Base-by-base conservation (phyloP, 2,888 invertebrate species). In the Drosophila diplacantha region DNA sequence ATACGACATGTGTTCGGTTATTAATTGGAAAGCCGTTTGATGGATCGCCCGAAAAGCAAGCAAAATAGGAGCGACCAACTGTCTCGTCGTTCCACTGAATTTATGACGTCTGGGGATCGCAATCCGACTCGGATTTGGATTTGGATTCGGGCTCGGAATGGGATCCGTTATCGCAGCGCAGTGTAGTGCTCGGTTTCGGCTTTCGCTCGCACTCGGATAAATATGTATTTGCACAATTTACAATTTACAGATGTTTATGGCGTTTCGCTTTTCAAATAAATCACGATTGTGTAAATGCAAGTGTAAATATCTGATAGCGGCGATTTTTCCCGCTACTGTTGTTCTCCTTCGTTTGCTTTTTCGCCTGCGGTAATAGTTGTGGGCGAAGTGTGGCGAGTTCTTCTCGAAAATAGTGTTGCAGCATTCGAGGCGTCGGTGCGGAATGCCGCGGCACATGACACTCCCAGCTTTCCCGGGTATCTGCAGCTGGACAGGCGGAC, bases 301-400 rank as follows among this genome's bases (percentile, higher is more conserved):
- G 57, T 65, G 70, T 78, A 63, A 76, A 76, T 73, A 72, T 50
- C 44, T 53, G 57, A 55, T 54, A 60, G 67, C 67, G 56, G n/a
- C 31, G 53, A 43, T 58, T 39, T 58, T 58, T 9, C 39, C 41
- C 31, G 57, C 58, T 60, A 51, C 32, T 50, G 52, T 31, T 61
- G 20, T 22, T 31, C 32, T 34, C 43, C 43, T 35, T 41, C 32
- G 26, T 31, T 61, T 83, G 22, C 31, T 38, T 22, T 60, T 60
- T 34, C 86, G 84, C 80, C 68, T 83, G 60, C 87, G 86, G 44
- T 46, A 46, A 75, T 85, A 85, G 69, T 86, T 82, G 81, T 86
- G 86, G 55, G 86, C 83, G 54, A 86, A 86, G 71, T 85, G 85
- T 69, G 86, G 85, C 54, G 79, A 83, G 74, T 85, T 85, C 64